Conservation (phyloP, 1,140 invertebrate species). For the Zaprionus lachaisei region DNA sequence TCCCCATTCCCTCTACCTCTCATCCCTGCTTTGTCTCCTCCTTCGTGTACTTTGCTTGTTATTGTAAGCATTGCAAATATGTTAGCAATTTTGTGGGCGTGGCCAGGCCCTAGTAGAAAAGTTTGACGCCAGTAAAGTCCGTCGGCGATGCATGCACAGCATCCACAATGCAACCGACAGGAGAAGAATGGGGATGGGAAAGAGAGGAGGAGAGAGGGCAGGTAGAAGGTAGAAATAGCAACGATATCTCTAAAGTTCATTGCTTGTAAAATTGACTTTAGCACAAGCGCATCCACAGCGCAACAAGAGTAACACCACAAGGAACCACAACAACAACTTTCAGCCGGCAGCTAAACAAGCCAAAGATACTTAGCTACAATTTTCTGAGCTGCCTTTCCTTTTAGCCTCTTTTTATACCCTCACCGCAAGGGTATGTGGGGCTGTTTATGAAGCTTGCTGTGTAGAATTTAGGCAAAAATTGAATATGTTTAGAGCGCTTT, state of each 20-base stretch:
- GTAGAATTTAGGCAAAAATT: background rate
- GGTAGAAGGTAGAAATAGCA: slow-evolving; percentile 30
- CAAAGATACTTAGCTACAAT: slow-evolving; percentile 76
- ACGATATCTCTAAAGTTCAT: slow-evolving; percentile 73
- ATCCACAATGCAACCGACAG: slow-evolving; percentile 2
- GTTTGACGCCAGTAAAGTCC: slow-evolving; percentile 64
- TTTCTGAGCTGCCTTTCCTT: slow-evolving; percentile 51
- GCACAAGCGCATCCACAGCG: slow-evolving; percentile 47
- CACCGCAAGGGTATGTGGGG: background rate
- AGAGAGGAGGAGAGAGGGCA: background rate
- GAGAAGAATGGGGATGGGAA: background rate
- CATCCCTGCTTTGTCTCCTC: background rate
- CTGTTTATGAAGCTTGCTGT: background rate
- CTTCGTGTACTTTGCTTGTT: slow-evolving; percentile 28
- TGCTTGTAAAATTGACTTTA: slow-evolving; percentile 80
- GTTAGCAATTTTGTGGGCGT: slow-evolving; percentile 75
- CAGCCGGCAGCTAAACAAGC: slow-evolving; percentile 72
- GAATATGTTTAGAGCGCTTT: background rate
- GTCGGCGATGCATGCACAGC: slow-evolving; percentile 47
- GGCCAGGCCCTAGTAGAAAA: slow-evolving; percentile 67
- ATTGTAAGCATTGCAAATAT: slow-evolving; percentile 52
- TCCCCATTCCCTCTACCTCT: background rate
- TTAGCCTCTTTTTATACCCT: slow-evolving; percentile 31
- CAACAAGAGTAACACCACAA: slow-evolving; percentile 11
- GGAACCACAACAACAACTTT: slow-evolving; percentile 32